Conservation (phyloP, 2,113 vertebrate genomes). For the rabbit (Oryctolagus cuniculus) region DNA sequence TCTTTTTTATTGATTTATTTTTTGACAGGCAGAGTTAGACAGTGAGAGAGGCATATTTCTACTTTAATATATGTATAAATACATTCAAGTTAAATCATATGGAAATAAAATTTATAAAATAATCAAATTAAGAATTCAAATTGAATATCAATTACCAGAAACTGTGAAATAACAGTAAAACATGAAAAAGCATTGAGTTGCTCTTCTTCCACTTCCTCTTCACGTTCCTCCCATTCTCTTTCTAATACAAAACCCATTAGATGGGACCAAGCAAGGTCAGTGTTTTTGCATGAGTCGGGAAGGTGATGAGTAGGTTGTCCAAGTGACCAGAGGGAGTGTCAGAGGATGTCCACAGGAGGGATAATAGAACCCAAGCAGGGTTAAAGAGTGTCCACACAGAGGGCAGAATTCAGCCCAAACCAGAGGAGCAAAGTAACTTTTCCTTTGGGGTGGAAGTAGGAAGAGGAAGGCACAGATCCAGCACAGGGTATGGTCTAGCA, state of each 20-base stretch:
- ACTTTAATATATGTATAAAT: background rate
- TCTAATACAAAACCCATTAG: background rate
- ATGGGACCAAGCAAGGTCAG: background rate
- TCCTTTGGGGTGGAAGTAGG: accelerated
- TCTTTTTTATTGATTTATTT: no score
- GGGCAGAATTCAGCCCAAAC: background rate
- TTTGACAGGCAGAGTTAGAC: no score
- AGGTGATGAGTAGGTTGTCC: accelerated
- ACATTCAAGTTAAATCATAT: background rate
- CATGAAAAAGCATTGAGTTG: background rate
- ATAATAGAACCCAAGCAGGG: background rate
- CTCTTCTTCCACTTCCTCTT: background rate
- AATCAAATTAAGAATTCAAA: background rate
- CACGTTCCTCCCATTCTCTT: background rate
- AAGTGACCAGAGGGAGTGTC: background rate
- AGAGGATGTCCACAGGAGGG: background rate
- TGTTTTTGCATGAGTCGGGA: background rate
- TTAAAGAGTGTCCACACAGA: background rate
- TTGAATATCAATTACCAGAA: background rate
- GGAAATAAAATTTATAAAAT: constrained; percentile 14
- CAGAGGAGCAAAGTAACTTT: background rate
- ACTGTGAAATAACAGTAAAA: background rate
- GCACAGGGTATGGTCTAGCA: no score
- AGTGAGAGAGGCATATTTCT: background rate
- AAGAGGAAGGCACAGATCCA: accelerated